These are phyloP conservation scores for Blastobasis adustella DNA, from an alignment of 2,888 invertebrate species.

Conservation along the genomic window DNA sequence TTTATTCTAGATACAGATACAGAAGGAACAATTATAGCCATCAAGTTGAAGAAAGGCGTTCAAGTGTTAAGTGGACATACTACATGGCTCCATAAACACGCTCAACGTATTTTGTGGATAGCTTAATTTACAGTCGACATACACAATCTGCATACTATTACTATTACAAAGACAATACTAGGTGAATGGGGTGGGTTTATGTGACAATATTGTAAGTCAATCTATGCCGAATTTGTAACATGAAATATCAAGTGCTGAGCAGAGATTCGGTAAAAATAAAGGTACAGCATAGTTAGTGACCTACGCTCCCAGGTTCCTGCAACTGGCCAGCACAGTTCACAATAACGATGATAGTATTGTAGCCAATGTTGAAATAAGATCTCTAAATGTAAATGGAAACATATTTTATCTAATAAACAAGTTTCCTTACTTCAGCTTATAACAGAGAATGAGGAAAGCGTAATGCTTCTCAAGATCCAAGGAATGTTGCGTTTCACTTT, in stretches of 20 bases:
- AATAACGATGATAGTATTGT: background rate
- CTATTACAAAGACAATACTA: constrained; percentile 6
- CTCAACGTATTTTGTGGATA: no score
- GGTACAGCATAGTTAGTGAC: no score
- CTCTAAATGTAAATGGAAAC: background rate
- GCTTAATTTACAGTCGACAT: no score
- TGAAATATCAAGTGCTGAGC: constrained; percentile 34
- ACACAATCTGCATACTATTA: no score
- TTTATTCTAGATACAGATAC: constrained; percentile 25
- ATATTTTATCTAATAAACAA: no score
- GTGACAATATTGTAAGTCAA: constrained; percentile 24
- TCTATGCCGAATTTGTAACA: background rate
- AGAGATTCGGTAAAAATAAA: constrained; percentile 38
- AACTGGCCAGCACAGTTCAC: no score
- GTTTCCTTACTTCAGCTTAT: background rate
- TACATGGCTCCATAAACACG: no score
- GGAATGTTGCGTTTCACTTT: constrained; percentile 17
- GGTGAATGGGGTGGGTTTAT: constrained; percentile 66
- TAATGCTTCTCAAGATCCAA: constrained; percentile 27
- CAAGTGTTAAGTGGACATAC: no score
- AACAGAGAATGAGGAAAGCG: constrained; percentile 16
- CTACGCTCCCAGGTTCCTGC: no score
- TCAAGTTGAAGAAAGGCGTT: no score
- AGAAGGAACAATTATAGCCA: background rate
- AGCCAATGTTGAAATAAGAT: constrained; percentile 1